Base-by-base conservation (phyloP, 2,797 vertebrate species). In the Peromyscus attwateri region DNA sequence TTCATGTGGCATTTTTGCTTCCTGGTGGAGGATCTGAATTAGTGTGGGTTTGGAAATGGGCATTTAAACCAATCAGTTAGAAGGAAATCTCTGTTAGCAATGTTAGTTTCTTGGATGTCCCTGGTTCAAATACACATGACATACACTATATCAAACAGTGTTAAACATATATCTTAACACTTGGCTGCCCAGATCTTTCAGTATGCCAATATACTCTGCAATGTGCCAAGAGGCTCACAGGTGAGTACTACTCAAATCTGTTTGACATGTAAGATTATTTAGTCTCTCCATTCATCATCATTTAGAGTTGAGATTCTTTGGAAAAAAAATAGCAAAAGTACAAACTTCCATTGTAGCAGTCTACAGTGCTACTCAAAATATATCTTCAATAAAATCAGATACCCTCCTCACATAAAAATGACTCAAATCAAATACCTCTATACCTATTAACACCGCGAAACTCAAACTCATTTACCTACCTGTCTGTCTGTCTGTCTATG, bases 361-460 rank as follows among this genome's bases (percentile, higher is more conserved):
- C 13, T 31, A 19, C 40, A 49, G 1, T 13, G 3, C 9, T 73
- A 62, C 11, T 60, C 71, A 95, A 82, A 37, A 96, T 85, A 2
- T 46, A 27, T 94, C 40, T 82, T 91, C 62, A 89, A 31, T 93
- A 87, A 95, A 90, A 70, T 34, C 52, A 91, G 75, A 90, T 37
- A 93, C 5, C 79, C 77, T 11, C 81, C 37, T 29, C 49, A 91
- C 37, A 25, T 75, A 34, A 34, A 89, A 83, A 82, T 82, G 79
- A 85, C 55, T 40, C 68, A 87, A 97, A 80, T 95, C 43, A 96
- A 92, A 96, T 55, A 92, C 4, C 62, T 17, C 6, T 21, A 90
- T 68, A 77, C 4, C 13, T 62, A 81, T 64, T 84, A 85, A 82
- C 0, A 60, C 6, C 3, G 14, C 3, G 13, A 55, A 55, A 55